Percentiles rank a stretch among this genome's conserved stretches.
Evolutionary conservation across 2,113 vertebrate species (phyloP).

Genomic region (Corythaeola cristata): DNA sequence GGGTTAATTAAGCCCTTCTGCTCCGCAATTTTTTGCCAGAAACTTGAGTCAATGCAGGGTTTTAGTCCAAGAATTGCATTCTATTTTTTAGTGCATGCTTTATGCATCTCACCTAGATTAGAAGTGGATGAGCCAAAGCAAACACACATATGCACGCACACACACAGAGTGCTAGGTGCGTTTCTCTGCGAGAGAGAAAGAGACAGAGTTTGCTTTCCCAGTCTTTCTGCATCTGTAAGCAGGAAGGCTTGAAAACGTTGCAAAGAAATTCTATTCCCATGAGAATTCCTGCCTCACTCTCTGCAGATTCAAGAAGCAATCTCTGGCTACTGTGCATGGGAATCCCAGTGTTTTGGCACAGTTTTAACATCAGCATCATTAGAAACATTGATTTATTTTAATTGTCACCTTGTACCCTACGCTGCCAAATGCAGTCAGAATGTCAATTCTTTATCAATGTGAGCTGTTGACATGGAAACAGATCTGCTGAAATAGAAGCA

Average conservation of each 20-base stretch:
- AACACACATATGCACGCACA: neutral
- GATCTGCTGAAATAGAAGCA: conserved; percentile 65
- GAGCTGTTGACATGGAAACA: conserved; percentile 76
- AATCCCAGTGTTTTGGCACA: conserved; percentile 50
- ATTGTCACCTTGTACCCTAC: conserved; percentile 57
- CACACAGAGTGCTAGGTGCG: neutral
- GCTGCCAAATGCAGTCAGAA: conserved; percentile 66
- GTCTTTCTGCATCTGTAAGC: conserved; percentile 49
- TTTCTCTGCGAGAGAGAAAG: neutral
- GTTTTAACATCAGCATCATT: conserved; percentile 44
- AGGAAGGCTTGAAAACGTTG: conserved; percentile 51
- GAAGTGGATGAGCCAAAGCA: conserved; percentile 13
- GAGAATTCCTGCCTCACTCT: conserved; percentile 32
- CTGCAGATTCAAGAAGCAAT: conserved; percentile 24
- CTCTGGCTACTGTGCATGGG: conserved; percentile 16
- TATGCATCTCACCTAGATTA: neutral
- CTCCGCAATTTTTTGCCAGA: neutral
- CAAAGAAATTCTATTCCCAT: conserved; percentile 42
- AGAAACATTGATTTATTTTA: conserved; percentile 66
- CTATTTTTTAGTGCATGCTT: neutral
- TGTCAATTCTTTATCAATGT: conserved; percentile 73
- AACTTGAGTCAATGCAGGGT: neutral
- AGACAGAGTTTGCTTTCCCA: conserved; percentile 2
- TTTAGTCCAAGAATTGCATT: neutral
- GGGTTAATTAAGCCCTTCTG: neutral